Conservation (phyloP, 2,888 invertebrate genomes). For the Clepsis dumicolana region DNA sequence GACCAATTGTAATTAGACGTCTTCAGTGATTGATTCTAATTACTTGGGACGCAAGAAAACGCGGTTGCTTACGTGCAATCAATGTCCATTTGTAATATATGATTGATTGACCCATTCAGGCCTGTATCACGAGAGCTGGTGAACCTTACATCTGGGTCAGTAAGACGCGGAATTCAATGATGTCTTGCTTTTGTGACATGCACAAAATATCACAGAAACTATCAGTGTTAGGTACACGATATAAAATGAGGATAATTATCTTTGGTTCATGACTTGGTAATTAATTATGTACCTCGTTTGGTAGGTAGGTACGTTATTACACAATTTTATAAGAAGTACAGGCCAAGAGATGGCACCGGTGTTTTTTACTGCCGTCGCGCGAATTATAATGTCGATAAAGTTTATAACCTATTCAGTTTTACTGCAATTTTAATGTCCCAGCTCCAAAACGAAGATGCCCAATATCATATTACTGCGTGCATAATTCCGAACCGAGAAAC, state of each 20-base stretch:
- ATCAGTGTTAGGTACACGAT: not conserved
- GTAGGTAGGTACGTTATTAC: not conserved
- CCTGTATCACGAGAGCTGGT: conserved; percentile 1
- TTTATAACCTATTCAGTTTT: conserved; percentile 61
- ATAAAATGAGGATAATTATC: conserved; percentile 1
- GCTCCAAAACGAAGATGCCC: conserved; percentile 46
- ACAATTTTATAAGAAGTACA: conserved; percentile 2
- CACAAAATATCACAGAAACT: not conserved
- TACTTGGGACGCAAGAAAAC: conserved; percentile 9
- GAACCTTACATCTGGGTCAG: conserved; percentile 2
- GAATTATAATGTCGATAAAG: conserved; percentile 57
- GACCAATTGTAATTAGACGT: conserved; percentile 54
- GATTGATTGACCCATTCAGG: conserved; percentile 49
- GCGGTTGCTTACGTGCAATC: conserved; percentile 28
- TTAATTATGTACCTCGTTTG: not conserved
- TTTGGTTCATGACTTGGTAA: not conserved
- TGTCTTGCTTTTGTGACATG: conserved; percentile 1
- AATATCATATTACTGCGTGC: conserved; percentile 52
- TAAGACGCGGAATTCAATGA: not conserved
- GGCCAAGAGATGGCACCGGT: conserved; percentile 2
- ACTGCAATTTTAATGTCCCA: conserved; percentile 55
- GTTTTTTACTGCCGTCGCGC: conserved; percentile 42
- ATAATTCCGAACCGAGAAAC: conserved; percentile 44
- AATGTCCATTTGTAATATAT: conserved; percentile 40
- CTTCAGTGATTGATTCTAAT: conserved; percentile 54